A percentile compares a stretch with the other conserved stretches of the same genome.
These are phyloP conservation scores for Mus spretus DNA, from an alignment of 2,797 vertebrate species.

Conservation along the genomic window DNA sequence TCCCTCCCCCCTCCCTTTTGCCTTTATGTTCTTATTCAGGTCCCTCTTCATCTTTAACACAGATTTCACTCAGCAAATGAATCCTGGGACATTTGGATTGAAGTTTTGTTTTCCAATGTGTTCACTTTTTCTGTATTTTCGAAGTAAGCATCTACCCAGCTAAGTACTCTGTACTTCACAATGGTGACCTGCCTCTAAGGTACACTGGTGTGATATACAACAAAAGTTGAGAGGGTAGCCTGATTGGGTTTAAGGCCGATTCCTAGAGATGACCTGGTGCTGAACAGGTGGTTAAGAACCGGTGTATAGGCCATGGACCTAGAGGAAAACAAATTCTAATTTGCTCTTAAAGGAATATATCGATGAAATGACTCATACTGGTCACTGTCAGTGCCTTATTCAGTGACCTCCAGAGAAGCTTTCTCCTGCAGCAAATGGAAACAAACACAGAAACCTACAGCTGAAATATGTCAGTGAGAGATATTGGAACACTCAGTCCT, in stretches of 20 bases:
- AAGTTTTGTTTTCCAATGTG: neutral
- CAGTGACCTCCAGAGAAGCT: neutral
- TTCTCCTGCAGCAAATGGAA: too few relatives aligned
- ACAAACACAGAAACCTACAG: neutral
- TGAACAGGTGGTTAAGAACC: neutral
- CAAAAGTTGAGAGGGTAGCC: neutral
- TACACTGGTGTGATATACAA: too few relatives aligned
- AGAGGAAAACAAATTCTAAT: too few relatives aligned
- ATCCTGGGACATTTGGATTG: neutral
- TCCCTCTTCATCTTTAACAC: neutral
- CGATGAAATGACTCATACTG: too few relatives aligned
- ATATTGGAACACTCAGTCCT: neutral
- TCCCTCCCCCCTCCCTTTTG: too few relatives aligned
- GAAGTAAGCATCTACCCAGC: neutral
- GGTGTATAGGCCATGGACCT: too few relatives aligned
- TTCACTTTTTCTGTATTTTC: neutral
- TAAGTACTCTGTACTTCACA: neutral
- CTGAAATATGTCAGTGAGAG: neutral
- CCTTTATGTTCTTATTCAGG: too few relatives aligned
- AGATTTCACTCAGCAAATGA: neutral
- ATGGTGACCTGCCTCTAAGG: neutral
- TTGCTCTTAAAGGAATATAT: neutral
- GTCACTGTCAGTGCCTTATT: neutral
- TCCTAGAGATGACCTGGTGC: neutral
- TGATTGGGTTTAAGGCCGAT: neutral